Conservation (phyloP, 53 echinoderm and acorn worm genomes). For the Echinometra lucunter region DNA sequence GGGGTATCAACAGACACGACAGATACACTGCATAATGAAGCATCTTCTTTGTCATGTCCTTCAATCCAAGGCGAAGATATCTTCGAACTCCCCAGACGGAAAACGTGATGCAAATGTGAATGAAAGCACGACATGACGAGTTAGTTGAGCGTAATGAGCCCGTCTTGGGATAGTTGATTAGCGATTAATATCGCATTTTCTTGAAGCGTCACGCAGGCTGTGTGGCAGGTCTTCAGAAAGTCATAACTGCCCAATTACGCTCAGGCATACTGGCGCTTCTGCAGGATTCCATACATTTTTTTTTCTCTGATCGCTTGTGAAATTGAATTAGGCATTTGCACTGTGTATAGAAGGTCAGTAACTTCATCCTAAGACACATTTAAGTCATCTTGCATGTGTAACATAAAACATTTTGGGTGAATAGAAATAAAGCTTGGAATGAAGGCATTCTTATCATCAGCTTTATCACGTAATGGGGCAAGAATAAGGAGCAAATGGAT, state of each 20-base stretch:
- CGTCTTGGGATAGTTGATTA: background rate
- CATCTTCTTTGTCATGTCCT: background rate
- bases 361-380: background rate
- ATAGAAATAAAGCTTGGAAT: too few relatives aligned
- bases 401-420: background rate
- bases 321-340: conserved; percentile 22
- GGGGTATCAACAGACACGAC: too few relatives aligned
- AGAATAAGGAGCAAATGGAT: too few relatives aligned
- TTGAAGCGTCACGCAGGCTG: background rate
- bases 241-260: background rate
- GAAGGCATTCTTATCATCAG: too few relatives aligned
- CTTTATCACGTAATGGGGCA: too few relatives aligned
- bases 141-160: background rate
- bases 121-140: background rate
- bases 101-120: background rate
- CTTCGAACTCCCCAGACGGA: background rate
- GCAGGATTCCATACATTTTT: background rate
- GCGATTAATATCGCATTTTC: background rate
- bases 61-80: background rate
- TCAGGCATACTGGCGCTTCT: background rate
- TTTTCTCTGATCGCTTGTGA: conserved; percentile 5
- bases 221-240: background rate
- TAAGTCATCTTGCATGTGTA: background rate
- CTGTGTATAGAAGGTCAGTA: background rate
- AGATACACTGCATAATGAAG: background rate